Evolutionary conservation across 2,888 invertebrate genomes (phyloP).

Genomic region (Hoplodrina ambigua): DNA sequence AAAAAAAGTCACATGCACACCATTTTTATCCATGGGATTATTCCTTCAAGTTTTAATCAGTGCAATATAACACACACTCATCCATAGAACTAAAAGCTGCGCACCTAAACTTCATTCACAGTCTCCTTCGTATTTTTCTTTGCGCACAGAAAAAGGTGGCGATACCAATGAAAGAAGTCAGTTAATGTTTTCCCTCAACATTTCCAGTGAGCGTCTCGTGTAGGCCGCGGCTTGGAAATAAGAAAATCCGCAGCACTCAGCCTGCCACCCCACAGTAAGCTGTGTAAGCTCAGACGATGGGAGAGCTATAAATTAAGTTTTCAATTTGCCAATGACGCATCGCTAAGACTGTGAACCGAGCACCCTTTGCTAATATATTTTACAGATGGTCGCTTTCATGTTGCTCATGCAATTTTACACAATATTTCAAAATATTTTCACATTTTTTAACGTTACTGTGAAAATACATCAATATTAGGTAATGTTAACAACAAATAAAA

Average conservation of each 20-base stretch:
- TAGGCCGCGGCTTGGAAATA: constrained; percentile 66
- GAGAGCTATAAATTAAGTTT: constrained; percentile 83
- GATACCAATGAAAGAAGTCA: constrained; percentile 48
- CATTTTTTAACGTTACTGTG: neutral
- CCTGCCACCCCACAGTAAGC: constrained; percentile 77
- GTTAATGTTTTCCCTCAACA: constrained; percentile 47
- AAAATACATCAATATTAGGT: constrained; percentile 9
- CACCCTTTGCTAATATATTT: constrained; percentile 66
- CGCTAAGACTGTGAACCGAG: constrained; percentile 73
- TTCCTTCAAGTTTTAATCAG: neutral
- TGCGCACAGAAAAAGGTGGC: constrained; percentile 11
- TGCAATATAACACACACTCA: neutral
- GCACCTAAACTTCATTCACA: constrained; percentile 25
- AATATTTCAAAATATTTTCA: neutral
- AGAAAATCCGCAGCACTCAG: constrained; percentile 74
- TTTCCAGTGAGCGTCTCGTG: constrained; percentile 36
- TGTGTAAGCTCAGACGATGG: constrained; percentile 79
- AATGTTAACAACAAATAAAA: neutral
- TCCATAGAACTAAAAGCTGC: constrained; percentile 4
- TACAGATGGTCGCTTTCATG: constrained; percentile 59
- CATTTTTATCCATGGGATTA: neutral
- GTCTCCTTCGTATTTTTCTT: constrained; percentile 30
- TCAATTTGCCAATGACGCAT: constrained; percentile 85
- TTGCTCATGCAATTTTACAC: constrained; percentile 48
- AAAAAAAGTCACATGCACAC: neutral